A percentile compares a stretch with the other conserved stretches of the same genome.
phyloP scores from a whole-genome alignment of 2,888 invertebrate genomes.

The Drosophila pseudotakahashii region DNA sequence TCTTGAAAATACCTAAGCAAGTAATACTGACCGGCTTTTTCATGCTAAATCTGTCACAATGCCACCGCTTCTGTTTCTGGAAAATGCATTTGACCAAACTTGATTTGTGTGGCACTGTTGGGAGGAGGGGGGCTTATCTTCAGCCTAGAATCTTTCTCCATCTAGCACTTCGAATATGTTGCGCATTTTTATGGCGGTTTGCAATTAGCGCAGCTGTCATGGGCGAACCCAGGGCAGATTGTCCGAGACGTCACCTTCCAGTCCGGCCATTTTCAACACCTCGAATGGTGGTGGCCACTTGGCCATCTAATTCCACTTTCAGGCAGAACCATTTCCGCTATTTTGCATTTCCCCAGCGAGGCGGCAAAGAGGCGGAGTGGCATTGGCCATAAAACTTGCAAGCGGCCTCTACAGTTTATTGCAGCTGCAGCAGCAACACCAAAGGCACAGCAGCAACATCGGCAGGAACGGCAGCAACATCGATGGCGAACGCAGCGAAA shows the following conservation, averaged over 20 bases:
- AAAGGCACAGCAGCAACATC: slow-evolving; percentile 43
- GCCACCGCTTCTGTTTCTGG: background rate
- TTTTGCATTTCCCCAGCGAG: slow-evolving; percentile 55
- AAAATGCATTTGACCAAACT: slow-evolving; percentile 17
- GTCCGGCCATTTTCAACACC: slow-evolving; percentile 70
- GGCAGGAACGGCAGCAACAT: slow-evolving; percentile 37
- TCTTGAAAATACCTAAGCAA: background rate
- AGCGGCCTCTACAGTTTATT: slow-evolving; percentile 53
- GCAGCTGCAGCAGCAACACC: slow-evolving; percentile 36
- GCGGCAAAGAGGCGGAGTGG: slow-evolving; percentile 23
- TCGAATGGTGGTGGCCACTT: slow-evolving; percentile 48
- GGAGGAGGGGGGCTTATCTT: background rate
- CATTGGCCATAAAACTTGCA: slow-evolving; percentile 45
- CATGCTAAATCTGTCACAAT: slow-evolving; percentile 26
- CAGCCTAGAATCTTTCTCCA: slow-evolving; percentile 16
- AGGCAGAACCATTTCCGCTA: slow-evolving; percentile 71
- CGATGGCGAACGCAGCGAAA: slow-evolving; percentile 65
- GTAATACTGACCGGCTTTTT: slow-evolving; percentile 6
- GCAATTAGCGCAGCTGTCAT: slow-evolving; percentile 68
- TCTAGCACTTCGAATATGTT: slow-evolving; percentile 56
- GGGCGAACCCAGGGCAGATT: slow-evolving; percentile 24
- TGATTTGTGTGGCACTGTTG: slow-evolving; percentile 22
- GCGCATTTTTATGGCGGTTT: slow-evolving; percentile 71
- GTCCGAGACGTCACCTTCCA: slow-evolving; percentile 39
- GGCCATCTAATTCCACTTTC: slow-evolving; percentile 51